Evolutionary conservation across 2,113 vertebrate species (phyloP).

Genomic region (Trochalopteron elliotii): DNA sequence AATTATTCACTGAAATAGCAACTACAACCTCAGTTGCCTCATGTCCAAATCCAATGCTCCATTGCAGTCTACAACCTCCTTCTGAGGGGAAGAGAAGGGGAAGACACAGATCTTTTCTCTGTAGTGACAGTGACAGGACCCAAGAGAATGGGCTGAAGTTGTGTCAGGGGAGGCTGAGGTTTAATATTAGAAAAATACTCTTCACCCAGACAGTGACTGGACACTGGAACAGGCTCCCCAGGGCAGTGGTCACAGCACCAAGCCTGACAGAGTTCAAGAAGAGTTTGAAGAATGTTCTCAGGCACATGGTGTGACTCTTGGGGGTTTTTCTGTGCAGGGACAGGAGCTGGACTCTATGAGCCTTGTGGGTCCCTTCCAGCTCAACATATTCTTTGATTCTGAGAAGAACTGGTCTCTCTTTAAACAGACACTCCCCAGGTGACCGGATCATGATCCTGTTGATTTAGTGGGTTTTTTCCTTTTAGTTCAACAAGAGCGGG

Average conservation of each 20-base stretch:
- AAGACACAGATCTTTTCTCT: neutral
- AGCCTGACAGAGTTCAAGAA: neutral
- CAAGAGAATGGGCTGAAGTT: neutral
- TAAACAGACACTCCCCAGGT: neutral
- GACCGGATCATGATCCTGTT: neutral
- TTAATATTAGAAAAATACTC: neutral
- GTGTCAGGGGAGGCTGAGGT: neutral
- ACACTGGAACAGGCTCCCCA: neutral
- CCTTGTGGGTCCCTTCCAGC: neutral
- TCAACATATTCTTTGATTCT: neutral
- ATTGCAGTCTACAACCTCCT: neutral
- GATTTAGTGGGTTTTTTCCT: neutral
- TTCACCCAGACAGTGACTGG: neutral
- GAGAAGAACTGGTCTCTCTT: neutral
- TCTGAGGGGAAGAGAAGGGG: neutral
- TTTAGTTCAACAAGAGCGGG: neutral
- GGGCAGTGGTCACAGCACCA: neutral
- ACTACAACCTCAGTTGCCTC: neutral
- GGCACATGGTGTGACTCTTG: neutral
- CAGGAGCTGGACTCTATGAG: neutral
- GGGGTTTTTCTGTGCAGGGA: neutral
- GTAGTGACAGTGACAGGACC: neutral
- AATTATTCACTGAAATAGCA: neutral
- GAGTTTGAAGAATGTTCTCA: neutral
- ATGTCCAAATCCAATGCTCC: neutral